These are phyloP conservation scores for Rhipidura dahli DNA, from an alignment of 2,113 vertebrate species.

Conservation along the genomic window DNA sequence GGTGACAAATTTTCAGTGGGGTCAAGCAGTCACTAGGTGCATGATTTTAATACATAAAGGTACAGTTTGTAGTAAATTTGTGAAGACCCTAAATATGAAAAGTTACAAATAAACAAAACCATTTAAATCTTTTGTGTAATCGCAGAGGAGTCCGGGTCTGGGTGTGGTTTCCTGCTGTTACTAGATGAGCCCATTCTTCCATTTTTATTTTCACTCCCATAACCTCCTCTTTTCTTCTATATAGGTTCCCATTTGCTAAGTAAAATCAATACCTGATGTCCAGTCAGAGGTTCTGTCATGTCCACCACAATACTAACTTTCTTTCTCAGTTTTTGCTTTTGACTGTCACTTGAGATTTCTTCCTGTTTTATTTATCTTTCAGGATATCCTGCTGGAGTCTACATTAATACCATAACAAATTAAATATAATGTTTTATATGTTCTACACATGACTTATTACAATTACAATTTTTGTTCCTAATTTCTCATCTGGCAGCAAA, in stretches of 20 bases:
- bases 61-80: not conserved
- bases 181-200: not conserved
- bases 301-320: not conserved
- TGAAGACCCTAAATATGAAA: not conserved
- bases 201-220: not conserved
- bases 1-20: accelerated
- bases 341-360: not conserved
- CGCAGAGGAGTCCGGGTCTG: not conserved
- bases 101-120: not conserved
- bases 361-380: not conserved
- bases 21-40: not conserved
- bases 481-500: not conserved
- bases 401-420: not conserved
- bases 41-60: not conserved
- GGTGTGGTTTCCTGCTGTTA: not conserved
- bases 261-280: not conserved
- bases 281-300: not conserved
- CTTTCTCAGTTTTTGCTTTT: not conserved
- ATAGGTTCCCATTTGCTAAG: not conserved
- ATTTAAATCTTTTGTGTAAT: not conserved
- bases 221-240: not conserved
- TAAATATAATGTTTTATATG: not conserved
- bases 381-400: not conserved
- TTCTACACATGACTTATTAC: not conserved
- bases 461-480: not conserved